Base-by-base conservation (phyloP, 2,113 vertebrate genomes). In the Apus apus region DNA sequence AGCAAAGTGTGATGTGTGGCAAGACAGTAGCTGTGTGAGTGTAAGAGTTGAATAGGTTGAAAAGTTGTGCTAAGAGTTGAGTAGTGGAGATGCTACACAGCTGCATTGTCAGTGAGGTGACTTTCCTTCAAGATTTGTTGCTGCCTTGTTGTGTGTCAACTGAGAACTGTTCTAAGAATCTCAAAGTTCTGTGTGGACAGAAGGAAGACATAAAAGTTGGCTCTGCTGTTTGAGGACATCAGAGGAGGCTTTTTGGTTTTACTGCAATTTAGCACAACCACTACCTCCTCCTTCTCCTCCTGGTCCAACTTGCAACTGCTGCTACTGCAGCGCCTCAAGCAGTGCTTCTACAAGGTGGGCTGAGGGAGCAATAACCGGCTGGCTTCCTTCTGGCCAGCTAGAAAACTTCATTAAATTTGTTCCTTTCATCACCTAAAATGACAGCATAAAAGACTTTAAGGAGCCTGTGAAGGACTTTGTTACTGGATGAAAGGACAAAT, bases 211-310 rank as follows among this genome's bases (percentile, higher is more conserved):
- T 22, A 15, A 29, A 27, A 58, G 53, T 75, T 7, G 29, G 4
- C 32, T 90, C 48, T 88, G 32, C 8, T 13, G 8, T 48, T 13
- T 26, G 45, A 26, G 29, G 62, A 61, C 23, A 5, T 17, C 20
- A 61, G 17, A 50, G 58, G 22, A 57, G 5, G 26, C 21, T 27
- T 75, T 65, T 22, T 34, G 66, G 9, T 38, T 53, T 60, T 64
- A 9, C 32, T 36, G 17, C 27, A 22, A 12, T 82, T 65, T 36
- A 38, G 30, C 36, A 27, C 7, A 15, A n/a, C 8, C 21, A 11
- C 8, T 15, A 23, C 22, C 19, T 74, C 9, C 16, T 29, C 15
- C 27, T 79, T 9, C 15, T 62, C 0, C 0, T 38, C 45, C 43
- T 81, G 27, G 4, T 65, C 50, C 32, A n/a, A n/a, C 5, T 14